These are phyloP conservation scores for Dunckerocampus dactyliophorus DNA, from an alignment of 2,113 vertebrate species.

Conservation along the genomic window DNA sequence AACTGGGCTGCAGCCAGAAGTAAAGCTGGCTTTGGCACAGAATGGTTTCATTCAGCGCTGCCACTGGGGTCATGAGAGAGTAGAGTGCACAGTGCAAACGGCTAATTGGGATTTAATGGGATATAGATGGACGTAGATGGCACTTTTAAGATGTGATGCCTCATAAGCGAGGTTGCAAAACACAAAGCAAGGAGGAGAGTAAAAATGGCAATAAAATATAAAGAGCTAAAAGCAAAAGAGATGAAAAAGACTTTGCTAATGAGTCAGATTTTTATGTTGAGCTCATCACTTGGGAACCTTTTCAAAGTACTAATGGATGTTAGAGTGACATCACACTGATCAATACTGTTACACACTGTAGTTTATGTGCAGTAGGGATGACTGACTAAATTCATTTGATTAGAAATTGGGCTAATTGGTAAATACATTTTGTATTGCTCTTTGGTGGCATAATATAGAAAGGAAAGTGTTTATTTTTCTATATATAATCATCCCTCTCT, in stretches of 20 bases:
- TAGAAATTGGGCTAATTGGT: no score
- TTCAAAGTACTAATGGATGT: conserved; percentile 32
- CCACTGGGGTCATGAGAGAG: conserved; percentile 36
- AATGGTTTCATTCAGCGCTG: conserved; percentile 35
- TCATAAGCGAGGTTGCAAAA: conserved; percentile 21
- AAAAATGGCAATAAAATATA: conserved; percentile 27
- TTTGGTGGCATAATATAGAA: no score
- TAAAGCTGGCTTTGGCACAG: conserved; percentile 41
- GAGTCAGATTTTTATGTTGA: conserved; percentile 19
- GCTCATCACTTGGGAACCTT: conserved; percentile 30
- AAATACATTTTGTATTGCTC: no score
- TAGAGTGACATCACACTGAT: neutral
- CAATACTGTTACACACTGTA: neutral
- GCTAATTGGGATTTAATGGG: conserved; percentile 57
- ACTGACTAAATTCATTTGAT: no score
- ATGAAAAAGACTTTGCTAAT: conserved; percentile 26
- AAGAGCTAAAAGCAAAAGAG: conserved; percentile 30
- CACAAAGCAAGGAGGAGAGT: conserved; percentile 17
- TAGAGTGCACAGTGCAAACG: conserved; percentile 21
- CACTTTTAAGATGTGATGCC: conserved; percentile 10
- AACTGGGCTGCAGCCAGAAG: conserved; percentile 36
- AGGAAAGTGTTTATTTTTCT: no score
- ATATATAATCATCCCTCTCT: no score
- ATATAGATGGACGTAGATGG: conserved; percentile 18
- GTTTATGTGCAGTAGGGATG: no score